A percentile compares a stretch with the other conserved stretches of the same genome.
phyloP scores from a whole-genome alignment of 2,113 vertebrate genomes.

The Hiodon alosoides region DNA sequence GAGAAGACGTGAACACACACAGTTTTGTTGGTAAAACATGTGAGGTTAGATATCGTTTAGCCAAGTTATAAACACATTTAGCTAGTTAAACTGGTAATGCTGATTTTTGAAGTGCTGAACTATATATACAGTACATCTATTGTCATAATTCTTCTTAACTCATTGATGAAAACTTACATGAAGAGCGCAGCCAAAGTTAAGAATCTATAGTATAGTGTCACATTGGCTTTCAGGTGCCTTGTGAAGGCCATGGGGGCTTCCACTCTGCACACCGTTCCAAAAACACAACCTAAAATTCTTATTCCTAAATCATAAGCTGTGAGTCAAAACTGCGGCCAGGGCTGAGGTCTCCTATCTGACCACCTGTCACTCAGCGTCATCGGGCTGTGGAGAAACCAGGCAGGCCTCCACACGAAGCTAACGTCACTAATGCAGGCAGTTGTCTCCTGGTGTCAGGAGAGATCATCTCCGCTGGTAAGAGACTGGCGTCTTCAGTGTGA shows the following conservation, averaged over 20 bases:
- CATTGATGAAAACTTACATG: background rate
- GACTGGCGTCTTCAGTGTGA: background rate
- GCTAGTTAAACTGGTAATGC: no score
- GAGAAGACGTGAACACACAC: no score
- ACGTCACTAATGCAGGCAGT: background rate
- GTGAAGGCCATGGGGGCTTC: conserved; percentile 14
- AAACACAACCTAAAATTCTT: conserved; percentile 9
- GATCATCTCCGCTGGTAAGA: background rate
- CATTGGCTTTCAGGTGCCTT: conserved; percentile 6
- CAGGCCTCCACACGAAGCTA: background rate
- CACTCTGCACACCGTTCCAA: background rate
- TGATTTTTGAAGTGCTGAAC: no score
- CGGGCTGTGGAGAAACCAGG: background rate
- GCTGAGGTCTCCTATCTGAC: conserved; percentile 9
- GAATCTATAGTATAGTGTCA: background rate
- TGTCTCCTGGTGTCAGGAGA: background rate
- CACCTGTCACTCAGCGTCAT: background rate
- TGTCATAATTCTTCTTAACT: no score
- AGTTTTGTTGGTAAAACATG: no score
- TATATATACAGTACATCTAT: no score
- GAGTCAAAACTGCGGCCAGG: background rate
- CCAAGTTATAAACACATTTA: no score
- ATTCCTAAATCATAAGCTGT: background rate
- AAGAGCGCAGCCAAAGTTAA: conserved; percentile 9
- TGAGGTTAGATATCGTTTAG: no score